Percentiles rank a stretch among this genome's conserved stretches.
Conservation (phyloP, 2,888 invertebrate genomes). For the Gasteruption jaculator region DNA sequence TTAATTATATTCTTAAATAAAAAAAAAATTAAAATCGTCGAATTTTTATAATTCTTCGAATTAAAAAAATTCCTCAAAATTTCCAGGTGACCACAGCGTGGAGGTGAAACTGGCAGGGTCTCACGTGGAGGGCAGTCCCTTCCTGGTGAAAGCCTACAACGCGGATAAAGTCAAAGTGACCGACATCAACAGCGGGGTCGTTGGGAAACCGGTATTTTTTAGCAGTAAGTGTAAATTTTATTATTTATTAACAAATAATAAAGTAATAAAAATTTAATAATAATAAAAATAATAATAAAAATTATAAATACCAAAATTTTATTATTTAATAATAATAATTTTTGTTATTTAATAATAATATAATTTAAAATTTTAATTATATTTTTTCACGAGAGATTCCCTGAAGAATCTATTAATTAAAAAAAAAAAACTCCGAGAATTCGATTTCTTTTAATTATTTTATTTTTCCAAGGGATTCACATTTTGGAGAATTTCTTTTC, state of each 20-base stretch:
- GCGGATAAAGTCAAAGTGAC: slow-evolving; percentile 92
- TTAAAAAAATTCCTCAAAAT: slow-evolving; percentile 4
- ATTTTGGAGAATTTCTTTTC: too few relatives aligned
- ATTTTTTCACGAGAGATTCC: too few relatives aligned
- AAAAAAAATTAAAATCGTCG: background rate
- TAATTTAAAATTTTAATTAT: too few relatives aligned
- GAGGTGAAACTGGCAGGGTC: slow-evolving; percentile 71
- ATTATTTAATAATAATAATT: background rate
- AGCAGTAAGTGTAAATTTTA: slow-evolving; percentile 67
- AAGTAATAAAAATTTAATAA: slow-evolving; percentile 1
- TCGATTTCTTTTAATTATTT: too few relatives aligned
- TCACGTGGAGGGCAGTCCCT: slow-evolving; percentile 92
- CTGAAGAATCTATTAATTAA: too few relatives aligned
- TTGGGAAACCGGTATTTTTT: slow-evolving; percentile 91
- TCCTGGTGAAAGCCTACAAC: slow-evolving; percentile 93
- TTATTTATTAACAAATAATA: background rate
- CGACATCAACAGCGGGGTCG: slow-evolving; percentile 84
- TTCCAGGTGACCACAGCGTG: slow-evolving; percentile 77
- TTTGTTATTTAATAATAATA: background rate
- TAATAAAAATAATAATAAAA: background rate
- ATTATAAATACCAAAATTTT: background rate
- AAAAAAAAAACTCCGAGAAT: too few relatives aligned
- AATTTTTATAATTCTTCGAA: slow-evolving; percentile 3
- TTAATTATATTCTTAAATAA: background rate
- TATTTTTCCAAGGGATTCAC: too few relatives aligned